phyloP scores from a whole-genome alignment of 1,140 invertebrate species.

The Lutraria rhynchaena region DNA sequence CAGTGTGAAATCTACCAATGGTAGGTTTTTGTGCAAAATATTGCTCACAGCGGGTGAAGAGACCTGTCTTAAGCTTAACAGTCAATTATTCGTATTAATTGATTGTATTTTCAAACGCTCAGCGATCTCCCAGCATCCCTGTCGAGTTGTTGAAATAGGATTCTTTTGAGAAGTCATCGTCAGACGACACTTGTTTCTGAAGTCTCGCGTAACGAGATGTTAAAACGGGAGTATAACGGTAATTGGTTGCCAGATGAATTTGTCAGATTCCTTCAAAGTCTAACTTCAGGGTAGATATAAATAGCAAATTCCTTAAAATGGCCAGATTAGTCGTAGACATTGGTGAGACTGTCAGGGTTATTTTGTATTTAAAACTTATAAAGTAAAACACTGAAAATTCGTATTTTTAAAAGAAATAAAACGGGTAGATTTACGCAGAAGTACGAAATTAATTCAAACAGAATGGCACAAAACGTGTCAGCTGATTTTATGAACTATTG shows the following conservation, averaged over 20 bases:
- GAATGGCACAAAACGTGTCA: constrained; percentile 51
- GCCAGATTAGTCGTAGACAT: no score
- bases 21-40: constrained; percentile 42
- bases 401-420: no score
- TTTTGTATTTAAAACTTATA: no score
- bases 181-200: constrained; percentile 52
- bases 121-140: constrained; percentile 8
- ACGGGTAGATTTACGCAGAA: no score
- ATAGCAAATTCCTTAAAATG: constrained; percentile 1
- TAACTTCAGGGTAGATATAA: constrained; percentile 53
- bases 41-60: constrained; percentile 22
- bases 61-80: constrained; percentile 17
- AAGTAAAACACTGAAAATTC: no score
- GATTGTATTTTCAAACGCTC: constrained; percentile 24
- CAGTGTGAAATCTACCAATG: constrained; percentile 44
- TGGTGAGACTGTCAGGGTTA: no score
- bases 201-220: constrained; percentile 55
- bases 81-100: constrained; percentile 53
- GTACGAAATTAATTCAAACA: no score
- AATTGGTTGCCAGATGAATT: constrained; percentile 54
- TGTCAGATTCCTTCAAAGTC: constrained; percentile 50
- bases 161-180: constrained; percentile 12
- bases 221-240: constrained; percentile 47
- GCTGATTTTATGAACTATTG: constrained; percentile 65
- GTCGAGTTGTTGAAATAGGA: constrained; percentile 42